Percentiles rank a stretch among this genome's conserved stretches.
Evolutionary conservation across 2,888 invertebrate genomes (phyloP).

Genomic region (Dicycla oo): DNA sequence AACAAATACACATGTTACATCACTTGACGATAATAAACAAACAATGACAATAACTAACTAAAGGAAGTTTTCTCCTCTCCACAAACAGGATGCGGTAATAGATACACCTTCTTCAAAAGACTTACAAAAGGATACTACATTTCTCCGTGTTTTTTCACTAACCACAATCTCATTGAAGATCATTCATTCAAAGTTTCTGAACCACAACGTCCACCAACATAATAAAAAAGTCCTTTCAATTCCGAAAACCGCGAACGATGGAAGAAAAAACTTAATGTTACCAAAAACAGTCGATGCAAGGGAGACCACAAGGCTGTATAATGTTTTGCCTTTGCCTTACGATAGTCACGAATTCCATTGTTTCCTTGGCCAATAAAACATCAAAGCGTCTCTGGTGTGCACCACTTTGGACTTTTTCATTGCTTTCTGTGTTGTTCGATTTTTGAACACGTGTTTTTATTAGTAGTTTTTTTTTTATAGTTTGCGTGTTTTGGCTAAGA

Average conservation of each 20-base stretch:
- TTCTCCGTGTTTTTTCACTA: constrained; percentile 37
- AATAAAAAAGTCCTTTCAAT: constrained; percentile 51
- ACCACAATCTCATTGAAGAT: constrained; percentile 46
- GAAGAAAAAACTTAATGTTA: constrained; percentile 57
- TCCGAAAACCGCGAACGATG: constrained; percentile 49
- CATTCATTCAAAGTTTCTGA: constrained; percentile 39
- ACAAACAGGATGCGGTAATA: constrained; percentile 47
- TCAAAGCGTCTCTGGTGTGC: constrained; percentile 70
- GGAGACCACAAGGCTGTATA: constrained; percentile 65
- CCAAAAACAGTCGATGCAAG: constrained; percentile 60
- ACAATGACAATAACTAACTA: constrained; percentile 10
- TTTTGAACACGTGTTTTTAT: constrained; percentile 59
- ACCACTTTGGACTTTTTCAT: constrained; percentile 63
- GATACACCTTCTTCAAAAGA: constrained; percentile 4
- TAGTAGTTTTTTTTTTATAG: constrained; percentile 12
- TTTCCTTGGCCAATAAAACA: constrained; percentile 76
- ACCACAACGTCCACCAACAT: constrained; percentile 31
- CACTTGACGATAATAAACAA: not conserved
- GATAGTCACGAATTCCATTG: constrained; percentile 78
- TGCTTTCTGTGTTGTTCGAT: constrained; percentile 62
- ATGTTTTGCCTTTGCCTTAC: constrained; percentile 65
- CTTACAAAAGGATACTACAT: constrained; percentile 27
- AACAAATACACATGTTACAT: not conserved
- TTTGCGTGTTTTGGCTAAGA: constrained; percentile 29
- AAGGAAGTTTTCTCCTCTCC: constrained; percentile 12